Evolutionary conservation across 2,888 invertebrate genomes (phyloP), one percentile per base, ranked within the genome.

Genomic region (Sialis fuliginosa): DNA sequence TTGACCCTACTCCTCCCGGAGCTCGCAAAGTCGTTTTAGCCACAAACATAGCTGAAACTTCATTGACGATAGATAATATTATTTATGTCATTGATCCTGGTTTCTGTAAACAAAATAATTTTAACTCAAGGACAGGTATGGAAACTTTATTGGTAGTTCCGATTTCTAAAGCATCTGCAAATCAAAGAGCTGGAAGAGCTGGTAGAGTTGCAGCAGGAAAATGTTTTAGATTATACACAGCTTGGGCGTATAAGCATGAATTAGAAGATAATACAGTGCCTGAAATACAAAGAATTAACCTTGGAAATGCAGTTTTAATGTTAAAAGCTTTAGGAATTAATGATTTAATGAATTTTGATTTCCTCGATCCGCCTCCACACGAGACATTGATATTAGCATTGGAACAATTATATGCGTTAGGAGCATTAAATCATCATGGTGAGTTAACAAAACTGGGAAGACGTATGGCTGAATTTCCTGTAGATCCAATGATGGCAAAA

Each of bases 51-150:
- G 98, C 98, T 0, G 98, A 99, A 70, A 99, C 98, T 0, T 97
- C 97, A 2, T 69, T 98, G 33, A 98, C 98, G 1, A 99, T 99
- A 55, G 97, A 98, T 62, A 97, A 97, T 57, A 98, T 98, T 52
- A 83, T 92, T 50, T 99, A 93, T 67, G 98, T 98, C 0, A 95
- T 98, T 54, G 98, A 98, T 69, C 95, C 97, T n/a, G 98, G 98
- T 0, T 99, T 96, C 69, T 91, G 92, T 42, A 98, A 98, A 63
- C 96, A 97, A 67, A 97, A 97, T 62, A 93, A 95, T 66, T 99
- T 95, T 60, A 88, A 97, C 68, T 93, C 97, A 0, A 75, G 92
- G 54, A 95, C 95, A 1, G 97, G 97, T 30, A 97, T 99, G 90
- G 97, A 98, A 62, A 95, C 95, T 55, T 71, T 99, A 49, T 88